Evolutionary conservation across 2,888 invertebrate species (phyloP).

Genomic region (Philopedon plagiatum): DNA sequence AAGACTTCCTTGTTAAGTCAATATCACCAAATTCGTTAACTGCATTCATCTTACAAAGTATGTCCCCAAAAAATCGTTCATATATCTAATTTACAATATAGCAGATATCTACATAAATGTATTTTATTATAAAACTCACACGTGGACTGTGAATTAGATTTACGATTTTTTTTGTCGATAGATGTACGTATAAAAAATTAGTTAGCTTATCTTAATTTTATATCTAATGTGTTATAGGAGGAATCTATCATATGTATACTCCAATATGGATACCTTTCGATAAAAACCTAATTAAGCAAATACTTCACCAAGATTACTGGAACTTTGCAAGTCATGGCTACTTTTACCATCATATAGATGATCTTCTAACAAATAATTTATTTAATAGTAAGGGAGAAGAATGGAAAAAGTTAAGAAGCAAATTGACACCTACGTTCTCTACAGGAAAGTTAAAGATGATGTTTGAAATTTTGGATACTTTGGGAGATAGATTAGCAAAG

Average conservation of each 20-base stretch:
- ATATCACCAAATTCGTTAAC: too few relatives aligned
- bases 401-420: slow-evolving; percentile 29
- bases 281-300: slow-evolving; percentile 21
- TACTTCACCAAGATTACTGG: slow-evolving; percentile 15
- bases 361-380: slow-evolving; percentile 16
- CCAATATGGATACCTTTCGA: slow-evolving; percentile 34
- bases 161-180: too few relatives aligned
- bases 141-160: too few relatives aligned
- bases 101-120: too few relatives aligned
- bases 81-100: too few relatives aligned
- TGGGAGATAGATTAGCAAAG: slow-evolving; percentile 22
- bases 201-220: too few relatives aligned
- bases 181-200: too few relatives aligned
- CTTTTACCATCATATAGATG: slow-evolving; percentile 29
- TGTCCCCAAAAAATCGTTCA: too few relatives aligned
- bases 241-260: slow-evolving; percentile 20
- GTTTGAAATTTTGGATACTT: slow-evolving; percentile 15
- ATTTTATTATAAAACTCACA: too few relatives aligned
- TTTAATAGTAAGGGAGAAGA: slow-evolving; percentile 21
- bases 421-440: slow-evolving; percentile 30
- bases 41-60: too few relatives aligned
- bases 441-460: slow-evolving; percentile 31
- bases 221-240: too few relatives aligned
- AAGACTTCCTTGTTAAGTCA: too few relatives aligned
- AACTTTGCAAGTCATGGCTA: slow-evolving; percentile 25